Percentiles rank a stretch among this genome's conserved stretches.
Conservation (phyloP, 2,797 vertebrate genomes). For the Schizothorax lantsangensis region DNA sequence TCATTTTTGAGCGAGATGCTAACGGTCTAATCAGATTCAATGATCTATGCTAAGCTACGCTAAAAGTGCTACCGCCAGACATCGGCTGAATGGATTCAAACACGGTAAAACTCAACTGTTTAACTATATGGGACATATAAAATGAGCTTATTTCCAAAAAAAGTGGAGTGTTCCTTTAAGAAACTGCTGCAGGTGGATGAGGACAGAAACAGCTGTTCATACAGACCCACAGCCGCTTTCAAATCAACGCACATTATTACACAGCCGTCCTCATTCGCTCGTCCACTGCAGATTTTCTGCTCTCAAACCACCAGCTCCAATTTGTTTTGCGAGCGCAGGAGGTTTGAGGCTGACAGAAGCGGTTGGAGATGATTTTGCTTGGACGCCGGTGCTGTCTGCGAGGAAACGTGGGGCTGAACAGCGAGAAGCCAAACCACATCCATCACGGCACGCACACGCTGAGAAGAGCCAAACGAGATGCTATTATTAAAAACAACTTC, state of each 20-base stretch:
- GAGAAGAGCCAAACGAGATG: background rate
- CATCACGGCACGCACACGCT: background rate
- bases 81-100: too few species aligned
- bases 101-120: too few species aligned
- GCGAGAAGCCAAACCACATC: slow-evolving; percentile 21
- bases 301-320: background rate
- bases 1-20: too few species aligned
- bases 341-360: slow-evolving; percentile 47
- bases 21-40: too few species aligned
- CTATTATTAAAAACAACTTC: slow-evolving; percentile 14
- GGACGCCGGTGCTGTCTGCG: slow-evolving; percentile 24
- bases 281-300: background rate
- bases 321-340: slow-evolving; percentile 12
- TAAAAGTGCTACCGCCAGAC: too few species aligned
- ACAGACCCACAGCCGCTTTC: slow-evolving; percentile 38
- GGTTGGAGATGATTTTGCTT: slow-evolving; percentile 55
- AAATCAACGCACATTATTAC: slow-evolving; percentile 33
- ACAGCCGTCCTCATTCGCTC: background rate
- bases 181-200: slow-evolving; percentile 61
- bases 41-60: too few species aligned
- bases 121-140: too few species aligned
- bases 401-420: slow-evolving; percentile 36
- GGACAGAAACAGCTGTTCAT: slow-evolving; percentile 66
- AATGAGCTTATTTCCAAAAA: too few species aligned
- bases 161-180: slow-evolving; percentile 28